A percentile compares a stretch with the other conserved stretches of the same genome.
Conservation (phyloP, 2,888 invertebrate genomes). For the Yponomeuta sedellus region DNA sequence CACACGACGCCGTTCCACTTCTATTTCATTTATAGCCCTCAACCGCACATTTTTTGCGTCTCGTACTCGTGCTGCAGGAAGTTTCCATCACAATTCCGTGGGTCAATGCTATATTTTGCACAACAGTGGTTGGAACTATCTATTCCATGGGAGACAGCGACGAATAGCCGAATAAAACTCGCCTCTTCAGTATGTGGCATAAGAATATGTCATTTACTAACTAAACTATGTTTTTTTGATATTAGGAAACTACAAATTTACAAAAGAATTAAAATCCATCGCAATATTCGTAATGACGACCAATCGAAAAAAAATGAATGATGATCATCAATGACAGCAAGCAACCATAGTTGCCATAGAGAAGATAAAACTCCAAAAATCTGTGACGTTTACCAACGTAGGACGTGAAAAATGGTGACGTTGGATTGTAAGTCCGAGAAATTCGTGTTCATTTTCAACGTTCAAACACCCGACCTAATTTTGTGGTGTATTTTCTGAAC, state of each 20-base stretch:
- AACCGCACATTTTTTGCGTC: conserved; percentile 58
- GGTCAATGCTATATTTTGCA: conserved; percentile 44
- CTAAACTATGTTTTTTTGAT: background rate
- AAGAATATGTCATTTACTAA: background rate
- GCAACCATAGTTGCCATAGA: conserved; percentile 16
- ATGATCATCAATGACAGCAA: conserved; percentile 1
- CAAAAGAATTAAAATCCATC: background rate
- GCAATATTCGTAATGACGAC: conserved; percentile 18
- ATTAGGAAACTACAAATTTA: conserved; percentile 4
- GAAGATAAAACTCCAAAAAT: background rate
- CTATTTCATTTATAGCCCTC: conserved; percentile 67
- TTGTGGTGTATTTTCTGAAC: too few species aligned
- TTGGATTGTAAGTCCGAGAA: too few species aligned
- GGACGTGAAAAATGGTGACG: background rate
- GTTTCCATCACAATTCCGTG: conserved; percentile 66
- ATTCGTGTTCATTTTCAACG: too few species aligned
- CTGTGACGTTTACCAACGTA: background rate
- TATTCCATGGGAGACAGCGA: conserved; percentile 14
- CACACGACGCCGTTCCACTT: conserved; percentile 13
- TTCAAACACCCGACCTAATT: too few species aligned
- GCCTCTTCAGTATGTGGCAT: conserved; percentile 7
- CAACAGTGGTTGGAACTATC: conserved; percentile 21
- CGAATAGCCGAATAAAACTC: background rate
- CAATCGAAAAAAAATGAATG: conserved; percentile 16
- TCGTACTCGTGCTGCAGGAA: conserved; percentile 47